Percentiles rank a stretch among this genome's conserved stretches.
phyloP scores from a whole-genome alignment of 2,888 invertebrate species.

The Lochmaea capreae region DNA sequence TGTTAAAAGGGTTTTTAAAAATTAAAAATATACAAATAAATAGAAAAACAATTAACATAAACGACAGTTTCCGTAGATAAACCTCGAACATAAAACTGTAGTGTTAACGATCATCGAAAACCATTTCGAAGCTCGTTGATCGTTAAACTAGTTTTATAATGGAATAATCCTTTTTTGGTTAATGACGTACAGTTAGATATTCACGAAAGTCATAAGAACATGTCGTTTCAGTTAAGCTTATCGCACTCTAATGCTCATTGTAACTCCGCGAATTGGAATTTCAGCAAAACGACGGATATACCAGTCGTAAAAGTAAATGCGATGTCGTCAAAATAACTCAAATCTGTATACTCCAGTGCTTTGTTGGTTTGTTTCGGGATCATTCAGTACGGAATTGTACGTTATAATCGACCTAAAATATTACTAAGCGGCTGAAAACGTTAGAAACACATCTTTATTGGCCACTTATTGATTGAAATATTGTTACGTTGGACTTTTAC shows the following conservation, averaged over 20 bases:
- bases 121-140: conserved; percentile 5
- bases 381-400: background rate
- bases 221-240: conserved; percentile 42
- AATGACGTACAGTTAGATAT: conserved; percentile 24
- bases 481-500: too few species aligned
- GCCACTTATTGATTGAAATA: too few species aligned
- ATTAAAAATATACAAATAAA: too few species aligned
- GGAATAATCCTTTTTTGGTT: conserved; percentile 23
- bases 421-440: background rate
- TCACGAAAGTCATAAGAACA: conserved; percentile 31
- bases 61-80: conserved; percentile 6
- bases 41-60: too few species aligned
- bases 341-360: conserved; percentile 30
- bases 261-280: conserved; percentile 39
- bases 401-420: background rate
- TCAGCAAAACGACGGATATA: conserved; percentile 48
- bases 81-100: conserved; percentile 12
- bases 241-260: conserved; percentile 47
- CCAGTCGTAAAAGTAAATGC: conserved; percentile 54
- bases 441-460: too few species aligned
- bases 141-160: conserved; percentile 33
- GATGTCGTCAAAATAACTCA: conserved; percentile 53
- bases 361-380: conserved; percentile 1
- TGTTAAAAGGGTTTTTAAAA: too few species aligned
- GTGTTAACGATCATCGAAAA: conserved; percentile 14